These are phyloP conservation scores for Gryllus longicercus DNA, from an alignment of 2,888 invertebrate species.

Conservation along the genomic window DNA sequence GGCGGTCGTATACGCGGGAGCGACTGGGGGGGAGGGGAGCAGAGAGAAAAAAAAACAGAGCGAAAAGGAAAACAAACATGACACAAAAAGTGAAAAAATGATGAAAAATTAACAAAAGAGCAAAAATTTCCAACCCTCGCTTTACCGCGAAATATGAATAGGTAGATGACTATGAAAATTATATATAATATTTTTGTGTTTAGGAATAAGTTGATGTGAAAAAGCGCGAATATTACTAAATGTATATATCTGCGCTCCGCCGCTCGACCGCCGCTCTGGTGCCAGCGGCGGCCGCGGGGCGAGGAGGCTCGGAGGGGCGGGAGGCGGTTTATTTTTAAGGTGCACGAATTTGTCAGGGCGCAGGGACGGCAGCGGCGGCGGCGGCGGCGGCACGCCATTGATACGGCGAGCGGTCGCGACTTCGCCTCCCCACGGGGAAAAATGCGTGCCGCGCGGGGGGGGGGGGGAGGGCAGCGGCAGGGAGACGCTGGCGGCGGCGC, in stretches of 20 bases:
- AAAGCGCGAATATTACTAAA: constrained; percentile 9
- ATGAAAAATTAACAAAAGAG: constrained; percentile 31
- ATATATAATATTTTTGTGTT: constrained; percentile 27
- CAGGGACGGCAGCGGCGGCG: neutral
- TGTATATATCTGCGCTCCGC: neutral
- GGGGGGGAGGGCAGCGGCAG: neutral
- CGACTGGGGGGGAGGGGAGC: constrained; percentile 21
- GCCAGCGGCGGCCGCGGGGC: neutral
- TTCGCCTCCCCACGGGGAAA: neutral
- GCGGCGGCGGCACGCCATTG: neutral
- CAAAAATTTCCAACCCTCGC: constrained; percentile 21
- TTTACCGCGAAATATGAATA: constrained; percentile 26
- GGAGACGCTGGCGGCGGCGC: neutral
- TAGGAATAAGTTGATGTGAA: constrained; percentile 1
- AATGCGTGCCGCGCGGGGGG: neutral
- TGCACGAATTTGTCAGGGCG: neutral
- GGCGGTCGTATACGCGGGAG: neutral
- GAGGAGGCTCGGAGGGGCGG: neutral
- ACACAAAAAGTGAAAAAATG: constrained; percentile 29
- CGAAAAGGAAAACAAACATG: constrained; percentile 21
- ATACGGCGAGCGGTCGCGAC: neutral
- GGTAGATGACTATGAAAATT: constrained; percentile 27
- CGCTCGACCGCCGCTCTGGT: neutral
- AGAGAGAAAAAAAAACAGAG: neutral
- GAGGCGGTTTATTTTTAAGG: no score